phyloP scores from a whole-genome alignment of 2,797 vertebrate genomes.

The Valencia hispanica region DNA sequence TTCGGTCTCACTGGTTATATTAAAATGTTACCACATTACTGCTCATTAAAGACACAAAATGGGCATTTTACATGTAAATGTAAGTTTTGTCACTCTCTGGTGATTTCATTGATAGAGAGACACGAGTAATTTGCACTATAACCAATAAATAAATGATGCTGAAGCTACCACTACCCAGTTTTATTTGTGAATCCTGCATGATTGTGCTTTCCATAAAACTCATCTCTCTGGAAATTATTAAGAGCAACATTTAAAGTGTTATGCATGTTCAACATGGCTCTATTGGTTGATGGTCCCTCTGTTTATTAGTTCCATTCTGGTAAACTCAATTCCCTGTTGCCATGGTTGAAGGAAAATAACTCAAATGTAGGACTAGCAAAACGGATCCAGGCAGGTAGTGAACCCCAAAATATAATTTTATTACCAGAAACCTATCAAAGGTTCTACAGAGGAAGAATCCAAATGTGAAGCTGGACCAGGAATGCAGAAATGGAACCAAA shows the following conservation, averaged over 20 bases:
- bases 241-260: neutral
- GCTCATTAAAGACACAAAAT: conserved; percentile 9
- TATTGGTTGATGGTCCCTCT: neutral
- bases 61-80: conserved; percentile 4
- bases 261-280: neutral
- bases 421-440: neutral
- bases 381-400: neutral
- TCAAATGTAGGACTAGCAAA: neutral
- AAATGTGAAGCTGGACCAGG: neutral
- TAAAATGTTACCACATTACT: neutral
- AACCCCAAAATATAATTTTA: neutral
- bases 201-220: conserved; percentile 2
- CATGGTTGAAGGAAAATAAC: neutral
- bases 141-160: conserved; percentile 4
- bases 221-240: neutral
- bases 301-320: no score
- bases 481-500: neutral
- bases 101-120: conserved; percentile 11
- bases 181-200: conserved; percentile 5
- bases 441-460: neutral
- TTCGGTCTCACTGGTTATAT: neutral
- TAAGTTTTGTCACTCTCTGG: conserved; percentile 9
- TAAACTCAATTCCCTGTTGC: neutral
- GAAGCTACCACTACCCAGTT: neutral
- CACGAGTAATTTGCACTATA: conserved; percentile 5